Evolutionary conservation across 2,888 invertebrate genomes (phyloP).

Genomic region (Caenorhabditis japonica): DNA sequence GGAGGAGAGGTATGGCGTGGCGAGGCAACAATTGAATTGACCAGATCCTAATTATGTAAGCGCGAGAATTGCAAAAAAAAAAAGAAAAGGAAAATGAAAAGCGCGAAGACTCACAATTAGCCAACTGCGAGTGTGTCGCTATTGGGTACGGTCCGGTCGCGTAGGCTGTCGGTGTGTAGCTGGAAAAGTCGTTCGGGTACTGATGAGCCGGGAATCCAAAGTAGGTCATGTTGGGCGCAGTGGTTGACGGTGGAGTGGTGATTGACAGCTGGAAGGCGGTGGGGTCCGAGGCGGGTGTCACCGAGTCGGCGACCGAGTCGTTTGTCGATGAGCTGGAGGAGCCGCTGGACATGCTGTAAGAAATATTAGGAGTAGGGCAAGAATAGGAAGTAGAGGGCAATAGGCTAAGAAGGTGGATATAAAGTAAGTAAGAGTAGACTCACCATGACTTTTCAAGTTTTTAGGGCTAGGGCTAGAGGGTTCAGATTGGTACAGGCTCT

Average conservation of each 20-base stretch:
- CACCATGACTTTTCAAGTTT: slow-evolving; percentile 43
- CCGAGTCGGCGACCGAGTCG: slow-evolving; percentile 23
- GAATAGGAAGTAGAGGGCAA: background rate
- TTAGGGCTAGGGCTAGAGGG: background rate
- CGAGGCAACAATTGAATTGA: slow-evolving; percentile 25
- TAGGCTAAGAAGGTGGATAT: background rate
- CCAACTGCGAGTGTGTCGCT: slow-evolving; percentile 29
- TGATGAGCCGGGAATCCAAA: slow-evolving; percentile 24
- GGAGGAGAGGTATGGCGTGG: slow-evolving; percentile 7
- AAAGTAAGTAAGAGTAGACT: slow-evolving; percentile 4
- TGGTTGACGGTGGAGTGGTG: slow-evolving; percentile 22
- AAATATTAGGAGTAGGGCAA: background rate
- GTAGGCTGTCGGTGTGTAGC: slow-evolving; percentile 31
- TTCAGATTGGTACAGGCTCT: background rate
- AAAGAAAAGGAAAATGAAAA: slow-evolving; percentile 14
- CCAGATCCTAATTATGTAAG: slow-evolving; percentile 29
- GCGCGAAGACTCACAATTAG: slow-evolving; percentile 24
- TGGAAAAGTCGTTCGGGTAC: slow-evolving; percentile 38
- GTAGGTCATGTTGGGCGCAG: slow-evolving; percentile 34
- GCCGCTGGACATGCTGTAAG: slow-evolving; percentile 46
- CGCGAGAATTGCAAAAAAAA: slow-evolving; percentile 14
- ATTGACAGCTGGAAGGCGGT: slow-evolving; percentile 17
- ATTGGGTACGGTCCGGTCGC: slow-evolving; percentile 21
- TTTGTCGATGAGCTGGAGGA: slow-evolving; percentile 39
- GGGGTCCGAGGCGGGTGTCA: slow-evolving; percentile 15